Base-by-base conservation (phyloP, 2,113 vertebrate genomes). In the Scomber scombrus region DNA sequence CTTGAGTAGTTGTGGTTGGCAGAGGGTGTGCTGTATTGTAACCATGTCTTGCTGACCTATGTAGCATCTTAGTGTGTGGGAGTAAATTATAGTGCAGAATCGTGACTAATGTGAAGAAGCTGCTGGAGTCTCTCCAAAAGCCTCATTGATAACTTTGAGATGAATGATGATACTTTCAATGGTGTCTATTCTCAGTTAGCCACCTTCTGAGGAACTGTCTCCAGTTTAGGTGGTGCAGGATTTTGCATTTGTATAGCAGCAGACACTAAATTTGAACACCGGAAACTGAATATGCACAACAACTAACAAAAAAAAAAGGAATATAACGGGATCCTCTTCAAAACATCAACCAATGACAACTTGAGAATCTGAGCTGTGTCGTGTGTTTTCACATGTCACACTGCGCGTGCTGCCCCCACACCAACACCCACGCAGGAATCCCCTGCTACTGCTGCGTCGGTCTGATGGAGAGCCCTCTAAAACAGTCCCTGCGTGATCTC, bases 361-460 rank as follows among this genome's bases (percentile, higher is more conserved):
- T 21, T 29, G 77, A 58, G 15, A 57, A 43, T 68, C 11, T 26
- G 16, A 45, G 13, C 15, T 69, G 71, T 60, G 74, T 83, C 67
- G 55, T 81, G 74, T n/a, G 19, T 80, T 82, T 75, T 56, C 3
- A 21, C 9, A 1, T 58, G 63, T 58, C 64, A n/a, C 69, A 49
- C 46, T 60, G 55, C 40, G 12, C 14, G 55, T 67, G 58, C 63
- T 61, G 40, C 73, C 58, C 63, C 65, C 74, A 81, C 57, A 73
- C 50, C 63, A 63, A 80, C 82, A 68, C 65, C 78, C 81, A 87
- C 52, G 43, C 81, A 90, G 92, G 92, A 91, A 91, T 91, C 77
- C 88, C 88, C 89, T 71, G 65, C 55, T 51, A 83, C 84, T 49
- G 80, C 71, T 81, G 81, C 56, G 73, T 58, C 9, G 60, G 65